Evolutionary conservation across 1,140 invertebrate species (phyloP).

Genomic region (Leptestheria dahalacensis): DNA sequence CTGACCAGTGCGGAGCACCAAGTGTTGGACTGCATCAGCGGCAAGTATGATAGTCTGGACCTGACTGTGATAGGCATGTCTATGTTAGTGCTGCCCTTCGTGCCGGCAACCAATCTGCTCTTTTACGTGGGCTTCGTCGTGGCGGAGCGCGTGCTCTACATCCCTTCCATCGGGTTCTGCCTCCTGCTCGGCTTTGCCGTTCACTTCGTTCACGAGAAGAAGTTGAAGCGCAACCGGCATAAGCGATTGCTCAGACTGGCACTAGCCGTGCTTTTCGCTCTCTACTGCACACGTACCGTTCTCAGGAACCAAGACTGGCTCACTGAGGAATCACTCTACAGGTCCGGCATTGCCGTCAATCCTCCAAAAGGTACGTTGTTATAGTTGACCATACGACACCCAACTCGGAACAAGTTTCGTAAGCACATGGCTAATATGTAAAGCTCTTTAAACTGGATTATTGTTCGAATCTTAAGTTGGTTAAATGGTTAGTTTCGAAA

Average conservation of each 20-base stretch:
- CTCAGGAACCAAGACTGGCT: constrained; percentile 76
- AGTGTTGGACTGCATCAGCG: neutral
- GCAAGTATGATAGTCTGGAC: constrained; percentile 15
- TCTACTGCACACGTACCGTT: constrained; percentile 60
- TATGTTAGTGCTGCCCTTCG: constrained; percentile 73
- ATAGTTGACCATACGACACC: no score
- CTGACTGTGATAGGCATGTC: constrained; percentile 40
- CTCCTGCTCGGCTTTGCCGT: constrained; percentile 62
- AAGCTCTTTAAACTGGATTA: no score
- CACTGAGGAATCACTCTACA: constrained; percentile 82
- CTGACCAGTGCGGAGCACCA: neutral
- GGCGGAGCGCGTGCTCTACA: constrained; percentile 84
- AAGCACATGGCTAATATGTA: neutral
- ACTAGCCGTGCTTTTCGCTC: constrained; percentile 39
- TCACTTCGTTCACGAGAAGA: constrained; percentile 33
- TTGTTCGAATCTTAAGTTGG: no score
- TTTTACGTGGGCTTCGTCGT: constrained; percentile 96
- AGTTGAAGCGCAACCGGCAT: constrained; percentile 13
- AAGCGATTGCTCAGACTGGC: constrained; percentile 24
- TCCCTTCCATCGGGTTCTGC: constrained; percentile 90
- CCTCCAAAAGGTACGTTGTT: constrained; percentile 81
- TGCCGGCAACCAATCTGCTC: constrained; percentile 83
- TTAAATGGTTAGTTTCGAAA: no score
- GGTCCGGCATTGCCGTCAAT: constrained; percentile 77
- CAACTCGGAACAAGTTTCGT: neutral